phyloP scores from a whole-genome alignment of 2,797 vertebrate genomes.

The Diplodus puntazzo region DNA sequence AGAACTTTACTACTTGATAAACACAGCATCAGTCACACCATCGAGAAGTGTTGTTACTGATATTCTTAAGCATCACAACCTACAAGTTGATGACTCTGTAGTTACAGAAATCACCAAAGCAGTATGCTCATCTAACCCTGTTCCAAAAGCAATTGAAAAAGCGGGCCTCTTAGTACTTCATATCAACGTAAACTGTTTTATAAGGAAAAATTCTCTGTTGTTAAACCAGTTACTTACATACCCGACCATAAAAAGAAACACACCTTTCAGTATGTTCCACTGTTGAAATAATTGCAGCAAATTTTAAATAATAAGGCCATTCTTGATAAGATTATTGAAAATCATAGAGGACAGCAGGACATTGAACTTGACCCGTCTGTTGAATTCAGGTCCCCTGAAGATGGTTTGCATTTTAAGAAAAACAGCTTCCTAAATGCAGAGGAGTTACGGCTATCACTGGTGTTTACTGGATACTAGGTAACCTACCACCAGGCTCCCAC shows the following conservation, averaged over 20 bases:
- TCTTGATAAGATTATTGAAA: conserved; percentile 33
- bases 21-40: not conserved
- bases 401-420: too few relatives aligned
- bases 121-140: not conserved
- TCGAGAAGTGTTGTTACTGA: not conserved
- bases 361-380: not conserved
- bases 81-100: conserved; percentile 3
- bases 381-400: conserved; percentile 15
- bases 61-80: conserved; percentile 7
- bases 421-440: too few relatives aligned
- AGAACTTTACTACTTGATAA: conserved; percentile 6
- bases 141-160: conserved; percentile 21
- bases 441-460: too few relatives aligned
- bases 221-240: conserved; percentile 9
- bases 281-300: conserved; percentile 44
- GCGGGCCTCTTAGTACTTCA: not conserved
- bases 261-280: conserved; percentile 52
- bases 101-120: not conserved
- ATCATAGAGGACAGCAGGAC: too few relatives aligned
- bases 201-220: not conserved
- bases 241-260: conserved; percentile 25
- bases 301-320: conserved; percentile 23
- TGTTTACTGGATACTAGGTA: too few relatives aligned
- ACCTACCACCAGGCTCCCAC: too few relatives aligned
- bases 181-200: too few relatives aligned